A percentile compares a stretch with the other conserved stretches of the same genome.
Evolutionary conservation across 2,797 vertebrate species (phyloP).

Genomic region (Oryzias sinensis): DNA sequence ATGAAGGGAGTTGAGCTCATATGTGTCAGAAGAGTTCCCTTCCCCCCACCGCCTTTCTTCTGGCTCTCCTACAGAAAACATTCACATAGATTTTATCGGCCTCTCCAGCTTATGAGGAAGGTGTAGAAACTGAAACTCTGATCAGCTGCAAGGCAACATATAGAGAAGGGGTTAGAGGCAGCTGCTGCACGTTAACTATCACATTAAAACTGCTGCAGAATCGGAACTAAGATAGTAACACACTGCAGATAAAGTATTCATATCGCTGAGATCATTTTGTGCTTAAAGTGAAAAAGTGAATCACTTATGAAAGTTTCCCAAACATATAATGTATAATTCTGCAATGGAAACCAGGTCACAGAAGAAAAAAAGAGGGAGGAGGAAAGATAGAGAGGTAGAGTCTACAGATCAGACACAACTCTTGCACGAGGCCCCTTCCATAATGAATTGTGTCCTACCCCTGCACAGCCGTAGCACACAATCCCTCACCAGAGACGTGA

Average conservation of each 20-base stretch:
- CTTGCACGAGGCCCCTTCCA: conserved; percentile 49
- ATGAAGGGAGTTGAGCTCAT: conserved; percentile 35
- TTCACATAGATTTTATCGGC: conserved; percentile 65
- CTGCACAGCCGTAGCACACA: conserved; percentile 45
- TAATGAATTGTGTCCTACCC: conserved; percentile 65
- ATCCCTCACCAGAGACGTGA: conserved; percentile 57
- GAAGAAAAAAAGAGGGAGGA: conserved; percentile 23
- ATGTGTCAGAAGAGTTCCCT: conserved; percentile 45
- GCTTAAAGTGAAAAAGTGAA: neutral
- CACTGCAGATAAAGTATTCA: conserved; percentile 5
- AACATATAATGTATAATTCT: conserved; percentile 39
- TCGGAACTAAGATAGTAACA: conserved; percentile 19
- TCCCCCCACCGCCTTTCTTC: conserved; percentile 43
- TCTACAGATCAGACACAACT: conserved; percentile 56
- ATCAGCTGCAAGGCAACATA: conserved; percentile 35
- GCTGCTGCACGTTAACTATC: conserved; percentile 7
- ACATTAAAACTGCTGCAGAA: conserved; percentile 21
- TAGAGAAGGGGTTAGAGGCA: conserved; percentile 26
- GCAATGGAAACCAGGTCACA: conserved; percentile 63
- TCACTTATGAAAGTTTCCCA: conserved; percentile 38
- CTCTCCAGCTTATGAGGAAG: conserved; percentile 32
- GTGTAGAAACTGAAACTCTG: conserved; percentile 49
- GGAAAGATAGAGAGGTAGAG: conserved; percentile 56
- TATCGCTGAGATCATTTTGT: conserved; percentile 4
- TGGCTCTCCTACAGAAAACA: conserved; percentile 52